phyloP scores from a whole-genome alignment of 2,797 vertebrate genomes.

The Chelmon rostratus region DNA sequence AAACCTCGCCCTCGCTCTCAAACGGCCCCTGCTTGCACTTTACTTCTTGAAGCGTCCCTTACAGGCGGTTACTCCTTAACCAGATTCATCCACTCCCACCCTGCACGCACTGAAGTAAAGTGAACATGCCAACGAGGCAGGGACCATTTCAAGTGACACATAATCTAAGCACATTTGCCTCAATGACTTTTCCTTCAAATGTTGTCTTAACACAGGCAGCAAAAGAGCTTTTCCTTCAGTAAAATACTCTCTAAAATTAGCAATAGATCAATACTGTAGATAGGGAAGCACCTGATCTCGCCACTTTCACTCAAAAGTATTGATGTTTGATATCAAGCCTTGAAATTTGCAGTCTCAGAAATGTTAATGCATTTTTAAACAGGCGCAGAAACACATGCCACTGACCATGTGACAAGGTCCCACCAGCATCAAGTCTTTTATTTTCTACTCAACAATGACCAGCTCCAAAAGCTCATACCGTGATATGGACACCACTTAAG shows the following conservation, averaged over 20 bases:
- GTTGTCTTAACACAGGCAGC: neutral
- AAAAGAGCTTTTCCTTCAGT: neutral
- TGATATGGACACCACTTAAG: neutral
- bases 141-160: too few relatives aligned
- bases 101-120: too few relatives aligned
- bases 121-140: too few relatives aligned
- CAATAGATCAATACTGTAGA: neutral
- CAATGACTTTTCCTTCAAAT: neutral
- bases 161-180: too few relatives aligned
- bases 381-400: neutral
- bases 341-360: constrained; percentile 6
- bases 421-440: neutral
- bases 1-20: too few relatives aligned
- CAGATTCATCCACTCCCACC: too few relatives aligned
- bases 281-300: neutral
- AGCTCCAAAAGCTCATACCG: constrained; percentile 9
- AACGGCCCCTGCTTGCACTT: too few relatives aligned
- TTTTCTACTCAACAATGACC: constrained; percentile 13
- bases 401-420: neutral
- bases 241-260: neutral
- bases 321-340: neutral
- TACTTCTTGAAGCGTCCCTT: too few relatives aligned
- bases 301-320: neutral
- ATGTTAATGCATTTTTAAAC: too few relatives aligned
- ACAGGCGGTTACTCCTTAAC: too few relatives aligned